These are phyloP conservation scores for Ophioninae sp. DNA, from an alignment of 2,888 invertebrate species.

Conservation along the genomic window DNA sequence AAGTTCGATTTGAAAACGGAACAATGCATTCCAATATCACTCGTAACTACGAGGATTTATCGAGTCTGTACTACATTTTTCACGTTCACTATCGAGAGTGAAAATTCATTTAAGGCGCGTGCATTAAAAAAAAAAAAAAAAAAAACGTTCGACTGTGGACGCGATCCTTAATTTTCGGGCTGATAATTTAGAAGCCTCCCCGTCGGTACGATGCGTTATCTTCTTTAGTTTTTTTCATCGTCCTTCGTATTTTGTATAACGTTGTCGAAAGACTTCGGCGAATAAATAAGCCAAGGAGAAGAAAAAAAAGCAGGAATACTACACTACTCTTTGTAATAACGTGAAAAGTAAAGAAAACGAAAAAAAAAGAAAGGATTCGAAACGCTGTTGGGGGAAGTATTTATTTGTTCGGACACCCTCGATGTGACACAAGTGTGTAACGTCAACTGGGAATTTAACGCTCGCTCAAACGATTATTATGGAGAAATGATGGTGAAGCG, in stretches of 20 bases:
- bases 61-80: conserved; percentile 40
- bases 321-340: conserved; percentile 53
- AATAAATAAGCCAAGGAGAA: conserved; percentile 66
- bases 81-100: conserved; percentile 28
- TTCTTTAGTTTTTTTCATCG: conserved; percentile 43
- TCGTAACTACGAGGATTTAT: conserved; percentile 54
- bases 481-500: conserved; percentile 51
- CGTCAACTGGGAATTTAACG: conserved; percentile 44
- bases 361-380: conserved; percentile 11
- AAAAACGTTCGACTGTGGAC: conserved; percentile 3
- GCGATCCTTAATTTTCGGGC: conserved; percentile 67
- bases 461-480: conserved; percentile 63
- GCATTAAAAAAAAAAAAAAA: conserved; percentile 6
- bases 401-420: conserved; percentile 29
- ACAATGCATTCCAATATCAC: conserved; percentile 70
- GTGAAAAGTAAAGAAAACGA: not conserved
- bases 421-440: conserved; percentile 41
- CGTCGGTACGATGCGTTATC: conserved; percentile 34
- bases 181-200: conserved; percentile 63
- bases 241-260: conserved; percentile 62
- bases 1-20: conserved; percentile 31
- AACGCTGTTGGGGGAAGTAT: conserved; percentile 40
- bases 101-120: conserved; percentile 9
- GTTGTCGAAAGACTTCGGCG: conserved; percentile 69
- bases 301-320: conserved; percentile 45